Evolutionary conservation across 2,113 vertebrate genomes (phyloP).

Genomic region (Camarhynchus parvulus): DNA sequence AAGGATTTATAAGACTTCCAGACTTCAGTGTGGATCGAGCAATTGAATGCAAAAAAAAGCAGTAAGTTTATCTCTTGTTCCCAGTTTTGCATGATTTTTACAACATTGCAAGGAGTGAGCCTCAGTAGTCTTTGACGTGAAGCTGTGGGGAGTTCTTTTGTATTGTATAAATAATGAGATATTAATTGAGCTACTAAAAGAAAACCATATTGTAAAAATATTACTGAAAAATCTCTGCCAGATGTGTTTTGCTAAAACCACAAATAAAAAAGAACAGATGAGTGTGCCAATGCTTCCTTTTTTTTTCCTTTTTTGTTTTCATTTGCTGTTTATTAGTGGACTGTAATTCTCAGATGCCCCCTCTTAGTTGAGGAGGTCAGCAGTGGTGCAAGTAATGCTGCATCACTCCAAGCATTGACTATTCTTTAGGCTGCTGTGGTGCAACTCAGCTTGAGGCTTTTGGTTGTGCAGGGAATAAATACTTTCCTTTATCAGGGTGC

Average conservation of each 20-base stretch:
- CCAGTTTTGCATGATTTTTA: neutral
- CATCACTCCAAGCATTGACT: neutral
- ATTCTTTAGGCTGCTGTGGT: neutral
- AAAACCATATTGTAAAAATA: neutral
- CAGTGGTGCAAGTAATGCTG: neutral
- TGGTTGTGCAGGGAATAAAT: neutral
- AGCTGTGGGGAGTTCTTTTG: neutral
- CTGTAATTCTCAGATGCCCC: neutral
- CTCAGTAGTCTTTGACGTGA: neutral
- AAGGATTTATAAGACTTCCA: conserved; percentile 92
- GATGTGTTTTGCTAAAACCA: neutral
- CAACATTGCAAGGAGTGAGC: neutral
- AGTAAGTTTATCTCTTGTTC: conserved; percentile 80
- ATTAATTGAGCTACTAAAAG: conserved; percentile 29
- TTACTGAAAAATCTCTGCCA: neutral
- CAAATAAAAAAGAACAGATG: neutral
- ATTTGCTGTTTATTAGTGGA: neutral
- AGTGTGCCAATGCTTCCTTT: neutral
- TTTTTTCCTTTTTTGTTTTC: neutral
- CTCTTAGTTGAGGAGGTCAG: neutral
- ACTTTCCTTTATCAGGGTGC: neutral
- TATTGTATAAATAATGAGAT: conserved; percentile 30
- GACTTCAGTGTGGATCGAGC: conserved; percentile 93
- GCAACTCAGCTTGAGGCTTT: neutral
- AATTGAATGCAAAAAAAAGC: conserved; percentile 95